A percentile compares a stretch with the other conserved stretches of the same genome.
phyloP scores from a whole-genome alignment of 2,888 invertebrate genomes.

The Phalera bucephala region DNA sequence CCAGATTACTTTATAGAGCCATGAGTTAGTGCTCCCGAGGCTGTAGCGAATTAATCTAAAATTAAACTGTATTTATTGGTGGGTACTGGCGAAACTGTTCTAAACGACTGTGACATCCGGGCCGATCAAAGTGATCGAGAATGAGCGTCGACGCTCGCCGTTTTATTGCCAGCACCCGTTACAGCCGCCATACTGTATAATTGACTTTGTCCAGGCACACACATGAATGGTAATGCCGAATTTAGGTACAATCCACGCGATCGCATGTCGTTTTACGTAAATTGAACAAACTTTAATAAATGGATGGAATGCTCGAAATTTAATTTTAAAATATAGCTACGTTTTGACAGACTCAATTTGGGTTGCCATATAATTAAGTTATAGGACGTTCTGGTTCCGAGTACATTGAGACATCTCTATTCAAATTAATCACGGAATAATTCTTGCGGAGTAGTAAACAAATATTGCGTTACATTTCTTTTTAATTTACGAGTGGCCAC shows the following conservation, averaged over 20 bases:
- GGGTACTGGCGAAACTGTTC: conserved; percentile 51
- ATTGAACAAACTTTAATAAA: conserved; percentile 22
- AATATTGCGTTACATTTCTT: conserved; percentile 15
- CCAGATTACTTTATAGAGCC: conserved; percentile 50
- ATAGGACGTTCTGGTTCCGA: no score
- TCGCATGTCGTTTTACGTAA: conserved; percentile 26
- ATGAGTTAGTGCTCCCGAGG: conserved; percentile 50
- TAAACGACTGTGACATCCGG: conserved; percentile 70
- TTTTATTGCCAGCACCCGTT: conserved; percentile 48
- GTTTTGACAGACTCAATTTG: not conserved
- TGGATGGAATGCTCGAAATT: conserved; percentile 15
- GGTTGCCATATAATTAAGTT: no score
- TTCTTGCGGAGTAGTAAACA: conserved; percentile 12
- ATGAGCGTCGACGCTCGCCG: conserved; percentile 48
- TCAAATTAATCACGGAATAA: not conserved
- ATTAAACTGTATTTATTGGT: conserved; percentile 65
- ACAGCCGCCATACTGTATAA: conserved; percentile 30
- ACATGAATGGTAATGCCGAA: conserved; percentile 38
- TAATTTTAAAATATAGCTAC: conserved; percentile 12
- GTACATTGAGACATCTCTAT: no score
- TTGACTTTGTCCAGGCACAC: conserved; percentile 33
- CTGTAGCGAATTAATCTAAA: conserved; percentile 69
- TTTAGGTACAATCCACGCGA: conserved; percentile 27
- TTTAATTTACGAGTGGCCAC: conserved; percentile 26
- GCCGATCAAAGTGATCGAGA: conserved; percentile 74